phyloP scores from a whole-genome alignment of 2,888 invertebrate species.

The Leptothorax acervorum region DNA sequence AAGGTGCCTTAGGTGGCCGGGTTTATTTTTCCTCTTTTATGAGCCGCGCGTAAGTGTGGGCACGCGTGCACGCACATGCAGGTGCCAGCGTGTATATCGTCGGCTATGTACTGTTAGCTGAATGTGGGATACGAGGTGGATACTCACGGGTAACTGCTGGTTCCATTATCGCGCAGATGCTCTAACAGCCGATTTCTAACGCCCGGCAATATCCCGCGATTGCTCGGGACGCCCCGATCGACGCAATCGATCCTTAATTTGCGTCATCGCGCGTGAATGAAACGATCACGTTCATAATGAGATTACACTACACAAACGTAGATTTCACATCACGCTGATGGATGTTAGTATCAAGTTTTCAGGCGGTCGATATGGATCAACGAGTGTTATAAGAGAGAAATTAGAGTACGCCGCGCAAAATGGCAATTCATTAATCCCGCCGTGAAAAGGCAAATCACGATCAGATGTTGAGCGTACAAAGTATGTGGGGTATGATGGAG shows the following conservation, averaged over 20 bases:
- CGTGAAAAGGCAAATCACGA: constrained; percentile 21
- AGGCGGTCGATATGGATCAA: background rate
- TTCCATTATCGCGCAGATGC: constrained; percentile 60
- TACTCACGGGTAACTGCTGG: constrained; percentile 59
- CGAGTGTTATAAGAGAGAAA: background rate
- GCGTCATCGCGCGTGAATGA: constrained; percentile 41
- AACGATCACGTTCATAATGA: background rate
- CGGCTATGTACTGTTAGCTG: constrained; percentile 70
- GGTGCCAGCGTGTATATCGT: constrained; percentile 57
- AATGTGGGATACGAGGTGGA: constrained; percentile 75
- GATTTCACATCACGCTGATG: background rate
- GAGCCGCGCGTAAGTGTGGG: constrained; percentile 48
- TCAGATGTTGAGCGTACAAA: constrained; percentile 12
- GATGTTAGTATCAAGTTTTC: background rate
- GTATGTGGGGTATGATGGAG: background rate
- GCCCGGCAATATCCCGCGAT: constrained; percentile 26
- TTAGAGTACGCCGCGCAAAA: background rate
- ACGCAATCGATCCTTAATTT: constrained; percentile 27
- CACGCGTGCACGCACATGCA: constrained; percentile 26
- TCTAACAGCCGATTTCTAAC: constrained; percentile 47
- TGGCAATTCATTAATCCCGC: constrained; percentile 20
- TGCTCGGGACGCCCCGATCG: background rate
- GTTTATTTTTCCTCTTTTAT: constrained; percentile 60
- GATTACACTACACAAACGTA: background rate
- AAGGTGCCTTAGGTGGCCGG: constrained; percentile 65